A percentile compares a stretch with the other conserved stretches of the same genome.
These are phyloP conservation scores for Oikopleura albicans DNA, from an alignment of 23 tunicate species.

Conservation along the genomic window DNA sequence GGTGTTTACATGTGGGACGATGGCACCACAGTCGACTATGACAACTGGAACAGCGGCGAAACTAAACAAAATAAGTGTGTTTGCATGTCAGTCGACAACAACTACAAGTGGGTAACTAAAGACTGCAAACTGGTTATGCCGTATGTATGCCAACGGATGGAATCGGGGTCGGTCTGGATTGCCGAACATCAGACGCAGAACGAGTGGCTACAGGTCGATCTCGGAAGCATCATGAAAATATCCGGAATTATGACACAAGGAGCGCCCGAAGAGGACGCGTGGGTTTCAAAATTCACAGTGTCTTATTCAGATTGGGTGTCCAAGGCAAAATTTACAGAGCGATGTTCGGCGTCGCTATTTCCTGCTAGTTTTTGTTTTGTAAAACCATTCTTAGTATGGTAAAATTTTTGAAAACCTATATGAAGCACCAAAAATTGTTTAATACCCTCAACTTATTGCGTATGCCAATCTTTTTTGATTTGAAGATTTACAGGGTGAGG, in stretches of 20 bases:
- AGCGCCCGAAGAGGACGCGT: background rate
- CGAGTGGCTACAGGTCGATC: constrained; percentile 15
- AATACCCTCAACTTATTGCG: no score
- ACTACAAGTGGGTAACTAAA: background rate
- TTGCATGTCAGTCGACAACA: background rate
- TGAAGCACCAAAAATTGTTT: no score
- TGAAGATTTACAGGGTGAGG: no score
- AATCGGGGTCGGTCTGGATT: background rate
- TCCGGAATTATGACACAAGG: constrained; percentile 2
- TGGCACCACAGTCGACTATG: background rate
- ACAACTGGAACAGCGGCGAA: background rate
- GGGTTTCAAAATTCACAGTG: background rate
- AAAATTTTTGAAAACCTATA: no score
- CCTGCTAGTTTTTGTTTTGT: no score
- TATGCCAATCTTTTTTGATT: no score
- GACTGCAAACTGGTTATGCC: background rate
- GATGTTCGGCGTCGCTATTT: no score
- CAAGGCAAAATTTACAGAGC: no score
- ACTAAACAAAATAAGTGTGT: background rate
- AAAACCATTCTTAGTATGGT: no score
- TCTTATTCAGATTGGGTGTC: background rate
- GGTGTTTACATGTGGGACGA: background rate
- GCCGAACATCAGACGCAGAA: background rate
- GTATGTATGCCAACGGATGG: constrained; percentile 2
- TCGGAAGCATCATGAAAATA: background rate